Base-by-base conservation (phyloP, 2,888 invertebrate species). In the Eubasilissa splendida region DNA sequence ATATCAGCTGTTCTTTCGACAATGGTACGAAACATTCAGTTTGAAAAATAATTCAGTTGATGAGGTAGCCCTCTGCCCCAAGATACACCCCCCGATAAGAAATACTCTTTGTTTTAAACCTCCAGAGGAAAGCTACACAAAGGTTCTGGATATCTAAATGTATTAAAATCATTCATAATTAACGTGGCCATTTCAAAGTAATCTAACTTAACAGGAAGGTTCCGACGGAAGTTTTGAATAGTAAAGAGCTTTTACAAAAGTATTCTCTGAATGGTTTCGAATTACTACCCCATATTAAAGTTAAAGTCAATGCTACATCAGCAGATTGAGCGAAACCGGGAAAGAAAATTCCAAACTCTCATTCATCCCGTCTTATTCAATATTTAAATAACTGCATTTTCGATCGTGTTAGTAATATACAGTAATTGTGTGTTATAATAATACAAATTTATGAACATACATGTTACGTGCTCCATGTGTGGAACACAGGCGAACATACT, bases 211-310 rank as follows among this genome's bases (percentile, higher is more conserved):
- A n/a, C 50, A 68, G 68, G 50, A 33, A 68, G 50, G 63, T 33
- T 63, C 63, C 31, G 63, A 33, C 63, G 50, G 50, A 68, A 68
- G 68, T 68, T 68, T 42, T 33, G 68, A 68, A 68, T 68, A 50
- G 52, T 68, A 50, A 68, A 68, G 50, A 68, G 68, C 68, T 68
- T 68, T 68, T 50, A 68, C n/a, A 68, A 68, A 68, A 68, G 68
- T 68, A 50, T 50, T 68, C 68, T 68, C 68, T 12, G 42, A 10
- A 50, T 50, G 68, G 33, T 50, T 68, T 68, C 68, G 50, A 33
- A 50, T 68, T 50, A 68, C 50, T 50, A 12, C 68, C 50, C 50
- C 68, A 68, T 50, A 68, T 68, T 50, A 9, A 68, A 50, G n/a
- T 68, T 66, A 22, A 50, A 68, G 50, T 66, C 50, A 68, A 68